Base-by-base conservation (phyloP, 2,113 vertebrate genomes). In the Gasterosteus nipponicus region DNA sequence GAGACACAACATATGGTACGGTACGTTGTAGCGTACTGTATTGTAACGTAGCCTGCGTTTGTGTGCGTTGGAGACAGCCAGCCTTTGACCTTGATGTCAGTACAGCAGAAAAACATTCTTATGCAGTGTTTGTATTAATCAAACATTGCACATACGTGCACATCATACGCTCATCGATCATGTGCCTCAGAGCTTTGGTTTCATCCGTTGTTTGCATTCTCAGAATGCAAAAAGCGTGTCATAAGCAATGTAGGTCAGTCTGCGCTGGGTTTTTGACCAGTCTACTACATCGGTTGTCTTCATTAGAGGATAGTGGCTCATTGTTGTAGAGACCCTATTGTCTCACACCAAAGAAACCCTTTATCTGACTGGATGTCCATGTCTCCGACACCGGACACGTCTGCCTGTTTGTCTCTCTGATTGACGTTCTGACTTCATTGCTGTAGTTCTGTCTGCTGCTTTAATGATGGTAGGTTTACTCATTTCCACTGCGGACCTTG, bases 241-340 rank as follows among this genome's bases (percentile, higher is more conserved):
- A 58, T 26, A 4, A 11, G 56, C 47, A 61, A 81, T 81, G 15
- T 77, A 71, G 80, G 80, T 71, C 86, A 86, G 54, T 60, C n/a
- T 0, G 47, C 2, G 11, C 4, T 42, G 33, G 38, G 31, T 53
- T 78, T 77, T 60, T 65, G 26, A 59, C 42, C 59, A 77, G 75
- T 81, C n/a, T 66, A 47, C 31, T 49, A 18, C 58, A 75, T 72
- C 46, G 54, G 51, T 16, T 79, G 69, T 82, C 46, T 84, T 77
- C 77, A 81, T 82, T 71, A 82, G 44, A 46, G 66, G 31, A 89
- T 68, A 84, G 56, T 75, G 63, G 58, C 60, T 69, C 73, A 77
- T 83, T 89, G 87, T 89, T 77, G 76, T 29, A 65, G 64, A 69
- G 63, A 68, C 56, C 59, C 63, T 16, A 51, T 75, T 86, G 80